phyloP scores from a whole-genome alignment of 2,888 invertebrate genomes.

The Apotomis betuletana region DNA sequence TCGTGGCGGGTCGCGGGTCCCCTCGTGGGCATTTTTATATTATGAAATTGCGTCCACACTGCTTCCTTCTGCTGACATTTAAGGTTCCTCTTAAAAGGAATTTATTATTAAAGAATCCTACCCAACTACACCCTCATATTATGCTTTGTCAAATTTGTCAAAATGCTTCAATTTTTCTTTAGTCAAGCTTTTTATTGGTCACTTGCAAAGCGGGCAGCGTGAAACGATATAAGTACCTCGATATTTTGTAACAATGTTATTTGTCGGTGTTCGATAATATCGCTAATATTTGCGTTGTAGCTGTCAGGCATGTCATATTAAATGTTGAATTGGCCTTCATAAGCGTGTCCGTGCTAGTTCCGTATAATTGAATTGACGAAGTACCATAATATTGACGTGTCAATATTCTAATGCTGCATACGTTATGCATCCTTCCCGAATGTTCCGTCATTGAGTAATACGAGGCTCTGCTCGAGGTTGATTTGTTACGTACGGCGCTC shows the following conservation, averaged over 20 bases:
- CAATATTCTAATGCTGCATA: slow-evolving; percentile 15
- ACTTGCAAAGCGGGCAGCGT: slow-evolving; percentile 4
- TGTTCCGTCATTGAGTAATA: slow-evolving; percentile 57
- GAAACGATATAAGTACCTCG: background rate
- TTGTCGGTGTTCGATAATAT: slow-evolving; percentile 15
- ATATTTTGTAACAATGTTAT: slow-evolving; percentile 5
- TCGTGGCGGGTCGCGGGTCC: slow-evolving; percentile 27
- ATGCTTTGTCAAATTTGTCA: slow-evolving; percentile 9
- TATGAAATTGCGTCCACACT: slow-evolving; percentile 21
- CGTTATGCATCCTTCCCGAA: slow-evolving; percentile 36
- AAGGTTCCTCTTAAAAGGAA: slow-evolving; percentile 20
- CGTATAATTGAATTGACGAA: slow-evolving; percentile 29
- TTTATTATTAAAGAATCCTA: slow-evolving; percentile 30
- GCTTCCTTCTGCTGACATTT: slow-evolving; percentile 18
- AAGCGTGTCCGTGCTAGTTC: slow-evolving; percentile 11
- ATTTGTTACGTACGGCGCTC: slow-evolving; percentile 64
- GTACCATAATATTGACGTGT: slow-evolving; percentile 9
- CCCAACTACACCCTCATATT: slow-evolving; percentile 14
- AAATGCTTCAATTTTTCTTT: slow-evolving; percentile 8
- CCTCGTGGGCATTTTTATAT: slow-evolving; percentile 29
- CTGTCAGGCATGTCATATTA: slow-evolving; percentile 19
- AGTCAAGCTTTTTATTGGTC: background rate
- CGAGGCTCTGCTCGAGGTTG: slow-evolving; percentile 54
- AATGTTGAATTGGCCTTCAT: slow-evolving; percentile 18
- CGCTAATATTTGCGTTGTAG: slow-evolving; percentile 13